Conservation (phyloP, 2,888 invertebrate species). For the Temnothorax unifasciatus region DNA sequence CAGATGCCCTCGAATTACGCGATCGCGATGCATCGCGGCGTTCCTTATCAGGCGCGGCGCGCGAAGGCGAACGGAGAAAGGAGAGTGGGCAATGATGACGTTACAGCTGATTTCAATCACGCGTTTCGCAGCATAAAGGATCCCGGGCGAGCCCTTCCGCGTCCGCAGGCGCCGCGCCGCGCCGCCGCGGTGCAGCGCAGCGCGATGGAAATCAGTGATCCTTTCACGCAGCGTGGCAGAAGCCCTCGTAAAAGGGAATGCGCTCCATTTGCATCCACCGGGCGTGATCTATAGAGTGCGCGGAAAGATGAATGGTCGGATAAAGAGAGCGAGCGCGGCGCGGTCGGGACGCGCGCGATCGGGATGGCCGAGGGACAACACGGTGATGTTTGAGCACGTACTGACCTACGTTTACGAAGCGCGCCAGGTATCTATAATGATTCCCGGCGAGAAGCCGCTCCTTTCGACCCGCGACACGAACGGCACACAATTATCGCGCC, state of each 20-base stretch:
- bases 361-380: constrained; percentile 41
- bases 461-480: constrained; percentile 34
- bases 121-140: constrained; percentile 55
- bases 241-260: constrained; percentile 59
- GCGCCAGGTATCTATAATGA: constrained; percentile 23
- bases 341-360: too few species aligned
- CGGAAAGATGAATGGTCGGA: constrained; percentile 60
- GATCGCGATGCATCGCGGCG: constrained; percentile 50
- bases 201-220: constrained; percentile 62
- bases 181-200: constrained; percentile 37
- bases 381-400: constrained; percentile 53
- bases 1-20: constrained; percentile 37
- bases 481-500: constrained; percentile 47
- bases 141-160: constrained; percentile 57
- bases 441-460: constrained; percentile 3
- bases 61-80: constrained; percentile 5
- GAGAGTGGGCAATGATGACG: constrained; percentile 61
- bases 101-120: constrained; percentile 68
- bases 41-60: constrained; percentile 46
- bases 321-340: constrained; percentile 54
- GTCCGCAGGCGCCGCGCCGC: constrained; percentile 60
- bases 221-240: constrained; percentile 59
- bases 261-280: constrained; percentile 61
- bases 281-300: constrained; percentile 58
- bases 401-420: constrained; percentile 36